Evolutionary conservation across 2,888 invertebrate species (phyloP).

Genomic region (Xanthia togata): DNA sequence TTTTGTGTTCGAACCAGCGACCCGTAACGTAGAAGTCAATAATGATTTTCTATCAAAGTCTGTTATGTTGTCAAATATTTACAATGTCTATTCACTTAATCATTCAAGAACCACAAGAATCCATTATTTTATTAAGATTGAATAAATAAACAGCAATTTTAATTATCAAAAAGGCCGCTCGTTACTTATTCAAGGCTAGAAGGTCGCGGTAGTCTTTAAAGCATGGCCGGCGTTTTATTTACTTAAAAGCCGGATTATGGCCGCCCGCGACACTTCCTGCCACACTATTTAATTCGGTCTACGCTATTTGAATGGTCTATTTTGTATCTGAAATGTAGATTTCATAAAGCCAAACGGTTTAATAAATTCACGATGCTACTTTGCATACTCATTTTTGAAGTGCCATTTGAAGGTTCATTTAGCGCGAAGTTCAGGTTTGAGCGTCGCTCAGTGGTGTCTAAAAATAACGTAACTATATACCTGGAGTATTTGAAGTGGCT

Average conservation of each 20-base stretch:
- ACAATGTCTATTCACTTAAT: background rate
- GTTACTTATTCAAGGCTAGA: constrained; percentile 79
- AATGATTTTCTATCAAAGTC: constrained; percentile 9
- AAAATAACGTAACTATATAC: constrained; percentile 56
- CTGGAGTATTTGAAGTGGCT: constrained; percentile 44
- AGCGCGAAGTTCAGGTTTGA: constrained; percentile 39
- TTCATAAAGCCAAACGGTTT: constrained; percentile 48
- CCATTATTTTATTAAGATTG: constrained; percentile 52
- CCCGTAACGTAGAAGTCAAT: background rate
- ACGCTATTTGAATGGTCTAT: constrained; percentile 63
- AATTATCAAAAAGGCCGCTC: constrained; percentile 78
- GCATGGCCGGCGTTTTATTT: constrained; percentile 77
- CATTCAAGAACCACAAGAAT: constrained; percentile 1
- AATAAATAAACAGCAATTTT: constrained; percentile 72
- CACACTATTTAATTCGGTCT: constrained; percentile 70
- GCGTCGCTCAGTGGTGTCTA: constrained; percentile 37
- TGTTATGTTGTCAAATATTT: constrained; percentile 21
- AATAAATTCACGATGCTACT: constrained; percentile 45
- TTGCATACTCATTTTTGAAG: constrained; percentile 50
- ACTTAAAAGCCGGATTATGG: constrained; percentile 79
- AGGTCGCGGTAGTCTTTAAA: constrained; percentile 72
- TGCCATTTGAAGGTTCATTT: constrained; percentile 52
- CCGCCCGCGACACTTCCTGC: constrained; percentile 73
- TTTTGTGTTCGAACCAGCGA: constrained; percentile 1
- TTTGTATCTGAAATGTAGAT: constrained; percentile 54